Conservation (phyloP, 2,113 vertebrate genomes). For the Eidolon helvum region DNA sequence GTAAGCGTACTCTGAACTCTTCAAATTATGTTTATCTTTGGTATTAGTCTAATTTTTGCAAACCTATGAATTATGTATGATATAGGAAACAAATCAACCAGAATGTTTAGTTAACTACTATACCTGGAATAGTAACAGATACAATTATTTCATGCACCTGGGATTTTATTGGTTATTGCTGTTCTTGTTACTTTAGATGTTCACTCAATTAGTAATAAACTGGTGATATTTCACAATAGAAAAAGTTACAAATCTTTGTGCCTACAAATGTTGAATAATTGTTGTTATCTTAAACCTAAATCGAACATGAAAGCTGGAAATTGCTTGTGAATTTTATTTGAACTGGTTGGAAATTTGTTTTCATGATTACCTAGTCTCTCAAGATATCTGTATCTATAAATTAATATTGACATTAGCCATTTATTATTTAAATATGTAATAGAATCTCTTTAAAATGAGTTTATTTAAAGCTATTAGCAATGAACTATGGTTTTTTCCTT, state of each 20-base stretch:
- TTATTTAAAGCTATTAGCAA: not conserved
- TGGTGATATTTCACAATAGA: not conserved
- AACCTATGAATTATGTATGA: not conserved
- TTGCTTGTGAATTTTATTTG: not conserved
- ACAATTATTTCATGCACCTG: not conserved
- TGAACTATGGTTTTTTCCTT: not conserved
- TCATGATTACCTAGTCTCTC: not conserved
- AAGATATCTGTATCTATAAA: not conserved
- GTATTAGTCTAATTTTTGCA: not conserved
- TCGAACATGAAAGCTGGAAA: not conserved
- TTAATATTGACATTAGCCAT: not conserved
- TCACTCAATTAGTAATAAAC: not conserved
- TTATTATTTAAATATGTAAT: not conserved
- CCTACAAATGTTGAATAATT: not conserved
- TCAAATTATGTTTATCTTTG: not conserved
- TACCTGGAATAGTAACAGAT: not conserved
- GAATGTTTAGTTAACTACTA: not conserved
- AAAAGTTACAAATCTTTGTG: not conserved
- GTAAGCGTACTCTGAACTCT: not conserved
- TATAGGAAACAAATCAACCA: not conserved
- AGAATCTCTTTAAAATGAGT: not conserved
- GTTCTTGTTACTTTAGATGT: not conserved
- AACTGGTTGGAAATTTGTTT: conserved; percentile 32
- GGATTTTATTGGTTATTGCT: not conserved
- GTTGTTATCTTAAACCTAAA: not conserved